Percentiles rank a stretch among this genome's conserved stretches.
Conservation (phyloP, 2,113 vertebrate genomes). For the Empidonax traillii region DNA sequence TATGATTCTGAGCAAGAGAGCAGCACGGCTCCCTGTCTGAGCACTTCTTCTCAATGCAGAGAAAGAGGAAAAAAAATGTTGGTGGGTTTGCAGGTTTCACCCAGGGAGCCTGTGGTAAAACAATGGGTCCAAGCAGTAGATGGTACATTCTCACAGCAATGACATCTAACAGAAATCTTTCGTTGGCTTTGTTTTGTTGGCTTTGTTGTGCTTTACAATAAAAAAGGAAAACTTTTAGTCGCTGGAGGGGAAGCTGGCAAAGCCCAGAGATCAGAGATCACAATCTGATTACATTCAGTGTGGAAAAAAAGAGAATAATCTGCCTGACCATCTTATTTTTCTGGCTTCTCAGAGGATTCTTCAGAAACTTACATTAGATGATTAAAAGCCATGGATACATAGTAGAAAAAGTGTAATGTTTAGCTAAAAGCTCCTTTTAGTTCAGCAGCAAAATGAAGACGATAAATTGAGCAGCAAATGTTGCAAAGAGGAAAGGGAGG, state of each 20-base stretch:
- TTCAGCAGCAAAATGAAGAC: not conserved
- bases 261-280: not conserved
- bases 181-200: not conserved
- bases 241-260: not conserved
- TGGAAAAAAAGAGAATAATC: not conserved
- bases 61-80: not conserved
- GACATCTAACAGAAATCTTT: not conserved
- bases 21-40: not conserved
- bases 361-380: not conserved
- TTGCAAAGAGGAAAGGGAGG: not conserved
- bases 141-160: not conserved
- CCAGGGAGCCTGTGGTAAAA: not conserved
- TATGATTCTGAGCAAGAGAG: fast-evolving
- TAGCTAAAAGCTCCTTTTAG: conserved; percentile 5
- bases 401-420: not conserved
- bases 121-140: not conserved
- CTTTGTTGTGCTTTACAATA: not conserved
- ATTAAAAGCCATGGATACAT: not conserved
- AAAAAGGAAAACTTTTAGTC: not conserved
- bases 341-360: not conserved
- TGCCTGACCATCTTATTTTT: not conserved
- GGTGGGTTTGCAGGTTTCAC: not conserved
- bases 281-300: not conserved
- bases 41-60: not conserved
- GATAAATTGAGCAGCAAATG: not conserved